Conservation (phyloP, 2,113 vertebrate species). For the Rissa tridactyla region DNA sequence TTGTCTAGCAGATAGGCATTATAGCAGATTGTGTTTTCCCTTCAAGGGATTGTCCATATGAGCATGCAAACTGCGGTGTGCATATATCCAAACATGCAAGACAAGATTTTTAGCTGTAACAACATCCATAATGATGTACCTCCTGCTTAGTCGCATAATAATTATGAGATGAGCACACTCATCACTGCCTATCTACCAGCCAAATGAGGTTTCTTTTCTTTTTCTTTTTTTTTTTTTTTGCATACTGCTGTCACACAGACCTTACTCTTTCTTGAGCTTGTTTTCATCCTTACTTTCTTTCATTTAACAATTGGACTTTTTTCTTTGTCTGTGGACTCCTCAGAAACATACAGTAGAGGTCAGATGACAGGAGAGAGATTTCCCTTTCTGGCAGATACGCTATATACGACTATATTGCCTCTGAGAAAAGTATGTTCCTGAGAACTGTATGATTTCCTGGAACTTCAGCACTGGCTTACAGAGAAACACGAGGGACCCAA, state of each 20-base stretch:
- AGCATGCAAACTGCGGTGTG: constrained; percentile 24
- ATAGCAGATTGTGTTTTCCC: constrained; percentile 54
- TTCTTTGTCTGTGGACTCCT: not conserved
- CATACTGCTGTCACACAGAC: not conserved
- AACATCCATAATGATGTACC: not conserved
- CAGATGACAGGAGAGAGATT: not conserved
- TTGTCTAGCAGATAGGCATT: constrained; percentile 39
- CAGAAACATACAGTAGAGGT: not conserved
- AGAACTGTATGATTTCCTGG: not conserved
- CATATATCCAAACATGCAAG: not conserved
- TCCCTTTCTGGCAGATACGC: not conserved
- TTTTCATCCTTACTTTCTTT: not conserved
- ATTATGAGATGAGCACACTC: not conserved
- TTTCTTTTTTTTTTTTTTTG: not conserved
- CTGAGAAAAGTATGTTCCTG: not conserved
- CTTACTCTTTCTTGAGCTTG: not conserved
- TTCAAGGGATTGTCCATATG: constrained; percentile 41
- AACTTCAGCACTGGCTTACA: not conserved
- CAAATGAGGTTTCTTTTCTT: not conserved
- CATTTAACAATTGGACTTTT: not conserved
- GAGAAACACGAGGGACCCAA: not conserved
- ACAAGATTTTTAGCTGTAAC: not conserved
- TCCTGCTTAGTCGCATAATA: not conserved
- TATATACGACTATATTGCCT: not conserved
- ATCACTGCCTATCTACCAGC: not conserved